A percentile compares a stretch with the other conserved stretches of the same genome.
Evolutionary conservation across 2,888 invertebrate species (phyloP).

Genomic region (Sipha maydis): DNA sequence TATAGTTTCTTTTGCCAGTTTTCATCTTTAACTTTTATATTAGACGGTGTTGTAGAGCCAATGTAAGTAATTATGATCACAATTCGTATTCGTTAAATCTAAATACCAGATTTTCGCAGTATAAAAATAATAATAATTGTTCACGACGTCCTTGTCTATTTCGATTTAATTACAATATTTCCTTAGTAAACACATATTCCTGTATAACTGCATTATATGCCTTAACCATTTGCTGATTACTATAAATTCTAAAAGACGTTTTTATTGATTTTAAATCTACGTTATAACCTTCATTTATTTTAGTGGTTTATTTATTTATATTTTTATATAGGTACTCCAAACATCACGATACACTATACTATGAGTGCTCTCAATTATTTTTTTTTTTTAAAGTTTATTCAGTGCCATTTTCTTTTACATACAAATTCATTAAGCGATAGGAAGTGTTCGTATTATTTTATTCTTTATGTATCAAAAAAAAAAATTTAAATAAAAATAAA

Average conservation of each 20-base stretch:
- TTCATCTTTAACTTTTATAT: slow-evolving; percentile 9
- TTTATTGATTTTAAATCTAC: slow-evolving; percentile 43
- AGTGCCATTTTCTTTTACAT: too few relatives aligned
- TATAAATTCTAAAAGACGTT: slow-evolving; percentile 52
- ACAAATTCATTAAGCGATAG: too few relatives aligned
- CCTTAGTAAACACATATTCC: not conserved
- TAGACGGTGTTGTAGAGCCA: not conserved
- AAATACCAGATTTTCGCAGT: not conserved
- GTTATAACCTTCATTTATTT: slow-evolving; percentile 40
- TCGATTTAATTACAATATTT: slow-evolving; percentile 47
- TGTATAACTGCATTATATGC: slow-evolving; percentile 1
- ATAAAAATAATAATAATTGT: slow-evolving; percentile 17
- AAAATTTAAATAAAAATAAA: too few relatives aligned
- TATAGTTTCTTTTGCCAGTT: slow-evolving; percentile 18
- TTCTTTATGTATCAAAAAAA: too few relatives aligned
- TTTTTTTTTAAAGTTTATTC: too few relatives aligned
- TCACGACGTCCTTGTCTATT: slow-evolving; percentile 27
- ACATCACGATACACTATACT: too few relatives aligned
- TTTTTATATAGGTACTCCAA: not conserved
- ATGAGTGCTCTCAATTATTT: too few relatives aligned
- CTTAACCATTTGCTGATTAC: slow-evolving; percentile 39
- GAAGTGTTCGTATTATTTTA: too few relatives aligned
- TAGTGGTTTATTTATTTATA: not conserved
- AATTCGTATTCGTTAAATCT: not conserved
- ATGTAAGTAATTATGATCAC: not conserved